Evolutionary conservation across 2,113 vertebrate species (phyloP), one percentile per base, ranked within the genome.

Genomic region (Trematomus loennbergii): DNA sequence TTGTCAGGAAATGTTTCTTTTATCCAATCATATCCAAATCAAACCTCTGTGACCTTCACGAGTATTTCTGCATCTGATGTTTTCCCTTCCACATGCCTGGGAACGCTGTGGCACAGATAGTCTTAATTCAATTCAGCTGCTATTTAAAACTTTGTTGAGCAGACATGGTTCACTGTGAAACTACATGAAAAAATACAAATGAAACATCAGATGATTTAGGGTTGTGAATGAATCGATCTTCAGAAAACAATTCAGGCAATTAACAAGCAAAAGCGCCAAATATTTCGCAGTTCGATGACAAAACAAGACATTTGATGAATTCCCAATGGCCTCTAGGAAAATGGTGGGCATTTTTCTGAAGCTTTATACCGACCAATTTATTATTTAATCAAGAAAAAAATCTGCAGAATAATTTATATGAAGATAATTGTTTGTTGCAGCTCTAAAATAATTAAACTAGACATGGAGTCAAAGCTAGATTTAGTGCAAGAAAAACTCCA

Each of bases 41-140:
- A 81, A 83, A 59, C 54, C 36, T 60, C 63, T 72, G 48, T 59
- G 50, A 62, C 55, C 52, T 50, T 76, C 52, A 57, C 1, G 61
- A 69, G 73, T 72, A 46, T 18, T 60, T 45, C 29, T 62, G 11
- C 48, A 43, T 58, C 15, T 33, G 50, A 64, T 58, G 53, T 82
- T 81, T 78, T n/a, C 49, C 33, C 22, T 55, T 64, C 49, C 72
- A 68, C 81, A 84, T 84, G 72, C 80, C 45, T 63, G 36, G 46
- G n/a, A 18, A 49, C 63, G 50, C 62, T 18, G 15, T 36, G 52
- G 48, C 36, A 3, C 12, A 73, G 22, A 81, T 29, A 52, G 25
- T 63, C 25, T 66, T 87, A 48, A 72, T 71, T 74, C 0, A 12
- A 59, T 61, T 82, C 22, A 72, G 18, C 22, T 74, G 16, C 20